Evolutionary conservation across 2,888 invertebrate genomes (phyloP).

Genomic region (Dryococelus australis): DNA sequence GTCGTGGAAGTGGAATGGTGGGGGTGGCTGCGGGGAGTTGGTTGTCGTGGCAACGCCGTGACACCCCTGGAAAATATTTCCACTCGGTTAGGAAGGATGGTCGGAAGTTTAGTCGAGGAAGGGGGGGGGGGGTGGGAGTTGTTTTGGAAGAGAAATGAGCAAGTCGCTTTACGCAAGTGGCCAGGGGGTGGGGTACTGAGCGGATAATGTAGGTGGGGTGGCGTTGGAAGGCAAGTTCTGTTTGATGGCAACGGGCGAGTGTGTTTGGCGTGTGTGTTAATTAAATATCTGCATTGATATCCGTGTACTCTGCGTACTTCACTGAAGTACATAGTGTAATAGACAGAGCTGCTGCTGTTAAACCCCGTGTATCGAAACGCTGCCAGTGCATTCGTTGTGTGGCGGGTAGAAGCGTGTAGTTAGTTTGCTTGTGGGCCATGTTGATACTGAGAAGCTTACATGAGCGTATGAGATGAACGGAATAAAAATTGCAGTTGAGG

Average conservation of each 20-base stretch:
- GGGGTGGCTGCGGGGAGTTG: not conserved
- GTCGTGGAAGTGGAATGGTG: not conserved
- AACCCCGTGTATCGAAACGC: too few species aligned
- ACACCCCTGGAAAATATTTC: slow-evolving; percentile 16
- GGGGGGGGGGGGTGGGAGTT: not conserved
- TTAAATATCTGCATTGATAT: not conserved
- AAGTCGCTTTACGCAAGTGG: not conserved
- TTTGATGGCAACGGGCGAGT: not conserved
- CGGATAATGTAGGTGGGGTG: not conserved
- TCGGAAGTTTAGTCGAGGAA: not conserved
- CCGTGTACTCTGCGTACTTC: not conserved
- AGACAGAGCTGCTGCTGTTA: too few species aligned
- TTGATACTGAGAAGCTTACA: too few species aligned
- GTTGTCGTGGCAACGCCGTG: slow-evolving; percentile 16
- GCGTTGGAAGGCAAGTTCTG: slow-evolving; percentile 3
- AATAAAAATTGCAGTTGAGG: too few species aligned
- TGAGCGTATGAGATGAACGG: too few species aligned
- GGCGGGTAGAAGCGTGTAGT: too few species aligned
- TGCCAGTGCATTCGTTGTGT: too few species aligned
- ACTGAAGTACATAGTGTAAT: not conserved
- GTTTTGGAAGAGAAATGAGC: slow-evolving; percentile 10
- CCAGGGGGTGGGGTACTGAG: not conserved
- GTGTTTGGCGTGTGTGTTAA: slow-evolving; percentile 16
- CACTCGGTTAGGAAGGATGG: slow-evolving; percentile 7
- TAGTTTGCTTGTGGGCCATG: too few species aligned